Evolutionary conservation across 2,797 vertebrate genomes (phyloP).

Genomic region (Lutra lutra): DNA sequence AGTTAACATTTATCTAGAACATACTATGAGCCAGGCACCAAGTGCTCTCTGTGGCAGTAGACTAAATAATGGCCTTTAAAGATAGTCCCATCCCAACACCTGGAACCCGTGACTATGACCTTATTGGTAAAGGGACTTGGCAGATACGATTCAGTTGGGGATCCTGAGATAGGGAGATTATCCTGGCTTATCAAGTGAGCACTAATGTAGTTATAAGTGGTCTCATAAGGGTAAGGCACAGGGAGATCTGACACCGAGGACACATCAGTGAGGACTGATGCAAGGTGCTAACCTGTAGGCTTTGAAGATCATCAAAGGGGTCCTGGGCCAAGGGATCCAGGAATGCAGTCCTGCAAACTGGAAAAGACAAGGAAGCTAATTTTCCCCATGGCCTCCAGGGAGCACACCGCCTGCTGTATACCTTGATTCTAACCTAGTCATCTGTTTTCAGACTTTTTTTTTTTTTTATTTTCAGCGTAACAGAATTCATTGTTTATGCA

Average conservation of each 20-base stretch:
- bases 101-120: neutral
- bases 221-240: neutral
- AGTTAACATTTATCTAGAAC: neutral
- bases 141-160: neutral
- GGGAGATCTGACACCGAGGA: neutral
- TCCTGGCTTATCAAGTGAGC: neutral
- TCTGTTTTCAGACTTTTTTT: neutral
- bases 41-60: too few relatives aligned
- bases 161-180: neutral
- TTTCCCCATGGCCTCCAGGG: neutral
- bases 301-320: neutral
- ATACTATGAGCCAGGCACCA: neutral
- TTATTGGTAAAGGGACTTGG: neutral
- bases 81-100: neutral
- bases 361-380: neutral
- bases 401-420: too few relatives aligned
- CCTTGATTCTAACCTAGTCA: neutral
- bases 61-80: too few relatives aligned
- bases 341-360: neutral
- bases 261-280: neutral
- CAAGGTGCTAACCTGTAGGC: neutral
- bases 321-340: neutral
- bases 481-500: too few relatives aligned
- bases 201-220: neutral
- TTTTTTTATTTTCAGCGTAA: too few relatives aligned